Evolutionary conservation across 92 coral and sea anemone species (phyloP).

Genomic region (Pocillopora meandrina): DNA sequence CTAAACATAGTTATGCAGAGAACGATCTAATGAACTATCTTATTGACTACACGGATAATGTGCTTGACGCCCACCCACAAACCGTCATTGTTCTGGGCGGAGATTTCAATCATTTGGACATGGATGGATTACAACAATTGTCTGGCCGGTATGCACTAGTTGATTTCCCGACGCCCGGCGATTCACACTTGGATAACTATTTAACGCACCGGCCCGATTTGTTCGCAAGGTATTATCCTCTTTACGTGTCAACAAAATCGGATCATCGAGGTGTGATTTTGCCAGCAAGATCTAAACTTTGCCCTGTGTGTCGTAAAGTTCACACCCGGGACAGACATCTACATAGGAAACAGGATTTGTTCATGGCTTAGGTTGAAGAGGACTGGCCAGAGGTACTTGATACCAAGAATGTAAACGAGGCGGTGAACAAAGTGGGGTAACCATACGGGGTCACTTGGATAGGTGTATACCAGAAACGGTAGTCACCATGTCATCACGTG

Average conservation of each 20-base stretch:
- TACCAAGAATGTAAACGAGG: neutral
- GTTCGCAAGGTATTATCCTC: neutral
- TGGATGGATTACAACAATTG: slow-evolving; percentile 1
- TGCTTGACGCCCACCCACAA: neutral
- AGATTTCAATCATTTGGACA: too few relatives aligned
- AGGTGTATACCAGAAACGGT: slow-evolving; percentile 49
- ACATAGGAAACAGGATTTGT: neutral
- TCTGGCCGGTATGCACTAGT: slow-evolving; percentile 42
- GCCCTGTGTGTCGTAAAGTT: neutral
- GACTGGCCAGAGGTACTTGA: neutral
- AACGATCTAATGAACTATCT: slow-evolving; percentile 4
- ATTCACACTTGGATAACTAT: slow-evolving; percentile 11
- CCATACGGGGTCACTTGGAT: slow-evolving; percentile 24
- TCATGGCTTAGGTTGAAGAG: neutral
- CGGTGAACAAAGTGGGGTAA: too few relatives aligned
- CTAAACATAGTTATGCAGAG: neutral
- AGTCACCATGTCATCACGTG: slow-evolving; percentile 34
- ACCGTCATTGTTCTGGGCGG: slow-evolving; percentile 32
- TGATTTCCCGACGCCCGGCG: slow-evolving; percentile 29
- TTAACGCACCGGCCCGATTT: too few relatives aligned
- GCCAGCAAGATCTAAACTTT: too few relatives aligned
- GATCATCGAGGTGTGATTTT: too few relatives aligned
- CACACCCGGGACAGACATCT: neutral
- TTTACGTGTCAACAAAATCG: too few relatives aligned
- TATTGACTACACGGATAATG: neutral